Conservation (phyloP, 2,797 vertebrate genomes). For the Monodelphis domestica region DNA sequence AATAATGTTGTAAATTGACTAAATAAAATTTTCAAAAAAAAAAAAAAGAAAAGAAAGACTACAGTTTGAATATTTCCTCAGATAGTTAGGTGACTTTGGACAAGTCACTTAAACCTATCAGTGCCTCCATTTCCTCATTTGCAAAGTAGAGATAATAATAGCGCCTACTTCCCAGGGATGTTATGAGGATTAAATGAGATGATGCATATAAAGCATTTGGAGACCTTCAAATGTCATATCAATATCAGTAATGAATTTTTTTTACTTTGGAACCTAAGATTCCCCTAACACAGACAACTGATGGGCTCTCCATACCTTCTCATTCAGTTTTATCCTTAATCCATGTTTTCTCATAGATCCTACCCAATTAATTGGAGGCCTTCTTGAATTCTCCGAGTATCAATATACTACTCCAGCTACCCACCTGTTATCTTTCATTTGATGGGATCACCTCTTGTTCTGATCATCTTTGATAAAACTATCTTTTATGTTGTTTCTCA, state of each 20-base stretch:
- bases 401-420: not conserved
- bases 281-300: not conserved
- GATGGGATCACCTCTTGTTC: not conserved
- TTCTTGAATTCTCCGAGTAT: not conserved
- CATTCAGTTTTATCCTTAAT: not conserved
- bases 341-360: not conserved
- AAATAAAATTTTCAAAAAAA: too few species aligned
- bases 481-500: too few species aligned
- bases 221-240: not conserved
- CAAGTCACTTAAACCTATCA: not conserved
- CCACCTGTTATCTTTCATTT: not conserved
- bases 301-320: not conserved
- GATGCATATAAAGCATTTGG: not conserved
- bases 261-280: not conserved
- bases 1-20: too few species aligned
- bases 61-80: not conserved
- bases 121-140: not conserved
- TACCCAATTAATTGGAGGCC: not conserved
- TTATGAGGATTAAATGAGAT: not conserved
- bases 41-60: too few species aligned
- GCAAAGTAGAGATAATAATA: not conserved
- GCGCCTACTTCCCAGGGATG: not conserved
- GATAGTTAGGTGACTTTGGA: too few species aligned
- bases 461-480: not conserved
- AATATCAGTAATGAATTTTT: not conserved